phyloP scores from a whole-genome alignment of 2,797 vertebrate genomes.

The Betta splendens region DNA sequence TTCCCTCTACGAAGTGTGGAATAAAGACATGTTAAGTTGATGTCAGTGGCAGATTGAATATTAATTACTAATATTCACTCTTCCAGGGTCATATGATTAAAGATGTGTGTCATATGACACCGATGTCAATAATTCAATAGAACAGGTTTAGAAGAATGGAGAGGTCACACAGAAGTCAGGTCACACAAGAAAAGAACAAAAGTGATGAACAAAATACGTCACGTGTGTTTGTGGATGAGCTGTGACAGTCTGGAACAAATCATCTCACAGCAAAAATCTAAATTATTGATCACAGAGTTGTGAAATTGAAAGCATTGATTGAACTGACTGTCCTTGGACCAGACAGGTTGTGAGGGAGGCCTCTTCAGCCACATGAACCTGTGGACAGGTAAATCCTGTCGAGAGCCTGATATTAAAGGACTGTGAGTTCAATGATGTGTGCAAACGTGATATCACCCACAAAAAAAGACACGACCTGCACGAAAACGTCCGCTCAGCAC shows the following conservation, averaged over 20 bases:
- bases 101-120: slow-evolving; percentile 20
- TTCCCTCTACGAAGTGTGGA: too few species aligned
- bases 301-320: slow-evolving; percentile 59
- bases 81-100: too few species aligned
- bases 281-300: slow-evolving; percentile 53
- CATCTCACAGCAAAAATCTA: slow-evolving; percentile 17
- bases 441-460: too few species aligned
- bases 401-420: too few species aligned
- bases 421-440: too few species aligned
- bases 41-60: too few species aligned
- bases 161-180: slow-evolving; percentile 41
- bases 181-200: slow-evolving; percentile 22
- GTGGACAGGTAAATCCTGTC: too few species aligned
- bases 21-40: too few species aligned
- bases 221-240: slow-evolving; percentile 2
- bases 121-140: slow-evolving; percentile 37
- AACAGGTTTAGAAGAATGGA: slow-evolving; percentile 34
- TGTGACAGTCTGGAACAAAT: background rate
- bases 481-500: too few species aligned
- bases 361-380: slow-evolving; percentile 6
- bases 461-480: too few species aligned
- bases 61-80: too few species aligned
- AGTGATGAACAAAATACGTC: slow-evolving; percentile 27
- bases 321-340: slow-evolving; percentile 45
- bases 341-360: slow-evolving; percentile 9